Evolutionary conservation across 2,888 invertebrate genomes (phyloP).

Genomic region (Melinaea menophilus): DNA sequence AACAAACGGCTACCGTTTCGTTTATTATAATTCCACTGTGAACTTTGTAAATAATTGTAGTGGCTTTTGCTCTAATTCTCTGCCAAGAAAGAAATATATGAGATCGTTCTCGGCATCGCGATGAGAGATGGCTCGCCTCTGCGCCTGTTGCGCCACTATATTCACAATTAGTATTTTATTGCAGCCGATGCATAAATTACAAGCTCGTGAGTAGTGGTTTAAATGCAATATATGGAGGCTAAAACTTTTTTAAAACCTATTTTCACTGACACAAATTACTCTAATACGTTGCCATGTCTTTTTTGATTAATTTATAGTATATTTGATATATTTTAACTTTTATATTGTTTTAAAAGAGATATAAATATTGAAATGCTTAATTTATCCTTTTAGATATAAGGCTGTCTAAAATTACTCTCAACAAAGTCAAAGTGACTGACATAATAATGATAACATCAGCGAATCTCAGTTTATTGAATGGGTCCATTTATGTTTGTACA

Average conservation of each 20-base stretch:
- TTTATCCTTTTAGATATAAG: too few relatives aligned
- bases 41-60: slow-evolving; percentile 68
- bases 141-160: slow-evolving; percentile 43
- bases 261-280: background rate
- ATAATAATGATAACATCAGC: too few relatives aligned
- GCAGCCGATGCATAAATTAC: slow-evolving; percentile 4
- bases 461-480: too few relatives aligned
- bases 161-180: slow-evolving; percentile 25
- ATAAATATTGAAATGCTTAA: too few relatives aligned
- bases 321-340: too few relatives aligned
- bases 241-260: background rate
- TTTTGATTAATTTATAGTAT: too few relatives aligned
- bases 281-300: too few relatives aligned
- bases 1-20: slow-evolving; percentile 57
- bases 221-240: background rate
- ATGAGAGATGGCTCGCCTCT: slow-evolving; percentile 45
- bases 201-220: background rate
- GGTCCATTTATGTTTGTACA: too few relatives aligned
- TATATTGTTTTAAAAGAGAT: too few relatives aligned
- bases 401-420: too few relatives aligned
- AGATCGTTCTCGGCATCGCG: slow-evolving; percentile 43
- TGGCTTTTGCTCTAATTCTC: slow-evolving; percentile 62
- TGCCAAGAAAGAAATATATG: slow-evolving; percentile 59
- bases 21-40: slow-evolving; percentile 56
- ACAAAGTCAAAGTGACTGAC: too few relatives aligned